Base-by-base conservation (phyloP, 1,140 invertebrate genomes). In the Atta colombica region DNA sequence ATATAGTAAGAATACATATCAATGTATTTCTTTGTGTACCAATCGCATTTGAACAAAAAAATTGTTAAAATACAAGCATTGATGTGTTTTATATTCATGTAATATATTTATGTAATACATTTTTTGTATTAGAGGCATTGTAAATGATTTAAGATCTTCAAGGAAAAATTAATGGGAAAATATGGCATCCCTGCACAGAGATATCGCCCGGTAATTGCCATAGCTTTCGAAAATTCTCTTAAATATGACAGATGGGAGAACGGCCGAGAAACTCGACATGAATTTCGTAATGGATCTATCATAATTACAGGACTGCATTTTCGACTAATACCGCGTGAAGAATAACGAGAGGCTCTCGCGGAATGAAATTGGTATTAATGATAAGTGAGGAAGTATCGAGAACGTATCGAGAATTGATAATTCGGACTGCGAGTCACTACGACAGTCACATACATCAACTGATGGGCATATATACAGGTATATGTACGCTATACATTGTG, bases 261-360 rank as follows among this genome's bases (percentile, higher is more conserved):
- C 7, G 21, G 2, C 1, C 25, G 58, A 53, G 51, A 0, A 28
- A 31, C 14, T 28, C 31, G 68, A 18, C 55, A 49, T 51, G 45
- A 87, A 63, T 58, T 72, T 63, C 81, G 18, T 31, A 18, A 55
- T 74, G 84, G 66, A 68, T 86, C 87, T 35, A 85, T 85, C 74
- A 88, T 51, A 77, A 66, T 68, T 35, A 53, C 21, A 74, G 55
- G 8, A 18, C 53, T 31, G 12, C n/a, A 31, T 21, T 58, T 55
- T 49, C 77, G 69, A n/a, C 39, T 69, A 58, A 75, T 58, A 14
- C n/a, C 55, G 25, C n/a, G 63, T 18, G 58, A 63, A 84, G 85
- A 71, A 31, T 84, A 84, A 75, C 28, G 12, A 14, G 4, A 8
- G 21, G 53, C 28, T 53, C 5, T 28, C 60, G 18, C 77, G 21